Conservation (phyloP, 2,113 vertebrate genomes). For the Falcunculus frontatus region DNA sequence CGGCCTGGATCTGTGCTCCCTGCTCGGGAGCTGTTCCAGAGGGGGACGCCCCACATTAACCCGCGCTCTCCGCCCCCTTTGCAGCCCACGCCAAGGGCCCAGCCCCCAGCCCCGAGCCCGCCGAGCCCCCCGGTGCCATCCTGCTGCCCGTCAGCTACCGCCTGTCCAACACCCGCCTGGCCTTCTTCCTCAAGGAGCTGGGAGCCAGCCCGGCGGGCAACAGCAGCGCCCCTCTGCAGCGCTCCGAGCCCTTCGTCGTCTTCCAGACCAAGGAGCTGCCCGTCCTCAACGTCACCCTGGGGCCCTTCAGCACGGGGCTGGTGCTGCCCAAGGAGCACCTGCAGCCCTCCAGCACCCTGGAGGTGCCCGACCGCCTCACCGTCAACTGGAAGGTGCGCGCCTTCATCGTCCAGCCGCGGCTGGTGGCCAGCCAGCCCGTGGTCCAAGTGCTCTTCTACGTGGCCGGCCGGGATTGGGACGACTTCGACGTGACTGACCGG, state of each 20-base stretch:
- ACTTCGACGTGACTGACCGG: conserved; percentile 85
- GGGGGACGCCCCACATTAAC: not conserved
- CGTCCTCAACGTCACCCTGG: conserved; percentile 88
- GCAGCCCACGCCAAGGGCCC: conserved; percentile 77
- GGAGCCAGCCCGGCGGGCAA: conserved; percentile 56
- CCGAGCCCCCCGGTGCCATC: conserved; percentile 66
- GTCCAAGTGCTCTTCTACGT: conserved; percentile 97
- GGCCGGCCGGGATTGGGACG: conserved; percentile 94
- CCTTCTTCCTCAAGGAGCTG: conserved; percentile 90
- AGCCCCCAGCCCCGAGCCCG: conserved; percentile 78
- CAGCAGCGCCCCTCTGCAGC: conserved; percentile 72
- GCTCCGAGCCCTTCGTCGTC: conserved; percentile 92
- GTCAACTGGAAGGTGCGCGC: conserved; percentile 98
- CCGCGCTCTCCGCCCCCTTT: fast-evolving
- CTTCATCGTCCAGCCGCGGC: conserved; percentile 88
- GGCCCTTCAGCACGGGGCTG: conserved; percentile 88
- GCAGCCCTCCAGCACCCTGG: conserved; percentile 90
- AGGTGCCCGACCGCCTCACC: conserved; percentile 87
- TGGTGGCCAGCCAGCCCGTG: conserved; percentile 84
- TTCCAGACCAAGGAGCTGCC: conserved; percentile 97
- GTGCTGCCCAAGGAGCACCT: conserved; percentile 89
- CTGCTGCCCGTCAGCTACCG: conserved; percentile 90
- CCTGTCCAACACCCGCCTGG: conserved; percentile 91
- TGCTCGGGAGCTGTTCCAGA: not conserved
- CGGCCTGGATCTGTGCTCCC: fast-evolving